Conservation (phyloP, 2,888 invertebrate species). For the Chrysodeixis includens region DNA sequence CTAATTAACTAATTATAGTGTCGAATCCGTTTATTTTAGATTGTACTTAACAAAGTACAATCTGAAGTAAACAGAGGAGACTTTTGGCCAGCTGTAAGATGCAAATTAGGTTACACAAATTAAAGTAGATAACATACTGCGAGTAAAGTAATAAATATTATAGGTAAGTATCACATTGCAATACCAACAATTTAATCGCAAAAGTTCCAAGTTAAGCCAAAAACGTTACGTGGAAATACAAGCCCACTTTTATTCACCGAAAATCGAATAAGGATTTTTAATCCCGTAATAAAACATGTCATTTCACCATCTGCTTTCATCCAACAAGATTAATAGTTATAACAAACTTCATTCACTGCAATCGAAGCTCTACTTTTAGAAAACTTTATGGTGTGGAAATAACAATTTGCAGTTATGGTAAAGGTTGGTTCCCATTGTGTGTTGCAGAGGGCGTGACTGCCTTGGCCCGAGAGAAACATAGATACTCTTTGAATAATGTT, state of each 20-base stretch:
- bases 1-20: too few relatives aligned
- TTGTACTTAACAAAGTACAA: too few relatives aligned
- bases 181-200: not conserved
- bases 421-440: slow-evolving; percentile 73
- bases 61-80: too few relatives aligned
- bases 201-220: not conserved
- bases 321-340: slow-evolving; percentile 84
- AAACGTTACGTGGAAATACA: not conserved
- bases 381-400: slow-evolving; percentile 86
- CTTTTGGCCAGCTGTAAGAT: too few relatives aligned
- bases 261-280: slow-evolving; percentile 51
- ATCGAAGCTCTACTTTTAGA: slow-evolving; percentile 73
- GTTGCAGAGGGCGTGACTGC: slow-evolving; percentile 84
- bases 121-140: too few relatives aligned
- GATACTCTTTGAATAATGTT: slow-evolving; percentile 76
- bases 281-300: slow-evolving; percentile 64
- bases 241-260: slow-evolving; percentile 19
- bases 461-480: slow-evolving; percentile 61
- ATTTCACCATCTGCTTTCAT: slow-evolving; percentile 70
- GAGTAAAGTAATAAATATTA: too few relatives aligned
- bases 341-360: slow-evolving; percentile 68
- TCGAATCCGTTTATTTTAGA: too few relatives aligned
- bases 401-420: slow-evolving; percentile 86
- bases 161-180: too few relatives aligned
- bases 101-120: too few relatives aligned